Evolutionary conservation across 2,888 invertebrate species (phyloP).

Genomic region (Volucella bombylans): DNA sequence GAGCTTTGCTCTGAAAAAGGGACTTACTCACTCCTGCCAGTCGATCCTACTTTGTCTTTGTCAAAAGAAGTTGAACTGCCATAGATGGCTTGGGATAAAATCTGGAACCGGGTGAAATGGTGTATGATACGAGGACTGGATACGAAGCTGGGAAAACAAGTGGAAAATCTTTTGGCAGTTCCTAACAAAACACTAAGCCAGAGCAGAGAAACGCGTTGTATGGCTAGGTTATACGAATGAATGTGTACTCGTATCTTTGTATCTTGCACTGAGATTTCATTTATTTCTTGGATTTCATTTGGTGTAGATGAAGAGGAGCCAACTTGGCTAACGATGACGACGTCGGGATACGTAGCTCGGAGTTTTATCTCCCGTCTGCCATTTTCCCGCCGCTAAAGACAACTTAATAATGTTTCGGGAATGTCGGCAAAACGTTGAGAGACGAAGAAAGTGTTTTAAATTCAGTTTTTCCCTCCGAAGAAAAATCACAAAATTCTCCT

Average conservation of each 20-base stretch:
- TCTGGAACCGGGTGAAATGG: slow-evolving; percentile 30
- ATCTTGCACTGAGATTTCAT: slow-evolving; percentile 58
- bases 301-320: slow-evolving; percentile 57
- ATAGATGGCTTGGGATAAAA: not conserved
- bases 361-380: not conserved
- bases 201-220: not conserved
- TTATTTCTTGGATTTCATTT: slow-evolving; percentile 60
- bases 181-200: slow-evolving; percentile 60
- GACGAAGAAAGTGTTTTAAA: slow-evolving; percentile 59
- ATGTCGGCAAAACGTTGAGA: slow-evolving; percentile 22
- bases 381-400: slow-evolving; percentile 27
- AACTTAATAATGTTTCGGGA: slow-evolving; percentile 64
- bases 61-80: slow-evolving; percentile 18
- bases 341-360: not conserved
- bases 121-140: not conserved
- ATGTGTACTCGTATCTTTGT: slow-evolving; percentile 21
- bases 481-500: not conserved
- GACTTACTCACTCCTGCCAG: slow-evolving; percentile 26
- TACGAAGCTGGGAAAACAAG: slow-evolving; percentile 26
- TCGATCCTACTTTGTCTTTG: slow-evolving; percentile 60
- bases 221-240: slow-evolving; percentile 25
- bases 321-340: slow-evolving; percentile 60
- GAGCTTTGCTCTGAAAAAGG: not conserved
- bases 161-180: slow-evolving; percentile 73
- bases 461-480: slow-evolving; percentile 47